A percentile compares a stretch with the other conserved stretches of the same genome.
Evolutionary conservation across 2,797 vertebrate species (phyloP).

Genomic region (Chiroxiphia lanceolata): DNA sequence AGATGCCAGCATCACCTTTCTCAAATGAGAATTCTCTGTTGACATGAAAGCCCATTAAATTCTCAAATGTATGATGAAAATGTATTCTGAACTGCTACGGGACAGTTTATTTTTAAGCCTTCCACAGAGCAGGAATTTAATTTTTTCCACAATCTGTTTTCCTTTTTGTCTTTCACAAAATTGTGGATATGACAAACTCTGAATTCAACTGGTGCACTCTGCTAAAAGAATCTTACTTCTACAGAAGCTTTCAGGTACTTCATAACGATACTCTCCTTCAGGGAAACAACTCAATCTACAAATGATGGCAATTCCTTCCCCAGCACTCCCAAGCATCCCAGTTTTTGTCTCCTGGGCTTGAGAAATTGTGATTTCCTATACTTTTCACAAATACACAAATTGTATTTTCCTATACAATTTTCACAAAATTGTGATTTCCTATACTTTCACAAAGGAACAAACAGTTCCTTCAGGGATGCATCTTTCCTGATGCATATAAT

Average conservation of each 20-base stretch:
- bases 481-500: not conserved
- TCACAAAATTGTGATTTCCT: not conserved
- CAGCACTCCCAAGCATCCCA: accelerated
- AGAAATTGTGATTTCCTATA: not conserved
- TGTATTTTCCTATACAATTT: not conserved
- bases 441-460: not conserved
- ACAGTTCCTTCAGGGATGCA: not conserved
- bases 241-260: not conserved
- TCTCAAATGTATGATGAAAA: not conserved
- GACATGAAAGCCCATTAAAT: not conserved
- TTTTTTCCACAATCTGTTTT: not conserved
- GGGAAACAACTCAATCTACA: not conserved
- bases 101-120: not conserved
- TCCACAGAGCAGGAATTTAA: not conserved
- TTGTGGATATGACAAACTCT: not conserved
- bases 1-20: not conserved
- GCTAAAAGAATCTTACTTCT: not conserved
- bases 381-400: not conserved
- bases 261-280: not conserved
- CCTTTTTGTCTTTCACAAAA: not conserved
- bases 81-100: not conserved
- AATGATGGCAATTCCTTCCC: not conserved
- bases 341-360: not conserved
- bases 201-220: not conserved
- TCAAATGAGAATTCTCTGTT: not conserved